Base-by-base conservation (phyloP, 2,113 vertebrate species). In the Bufo bufo region DNA sequence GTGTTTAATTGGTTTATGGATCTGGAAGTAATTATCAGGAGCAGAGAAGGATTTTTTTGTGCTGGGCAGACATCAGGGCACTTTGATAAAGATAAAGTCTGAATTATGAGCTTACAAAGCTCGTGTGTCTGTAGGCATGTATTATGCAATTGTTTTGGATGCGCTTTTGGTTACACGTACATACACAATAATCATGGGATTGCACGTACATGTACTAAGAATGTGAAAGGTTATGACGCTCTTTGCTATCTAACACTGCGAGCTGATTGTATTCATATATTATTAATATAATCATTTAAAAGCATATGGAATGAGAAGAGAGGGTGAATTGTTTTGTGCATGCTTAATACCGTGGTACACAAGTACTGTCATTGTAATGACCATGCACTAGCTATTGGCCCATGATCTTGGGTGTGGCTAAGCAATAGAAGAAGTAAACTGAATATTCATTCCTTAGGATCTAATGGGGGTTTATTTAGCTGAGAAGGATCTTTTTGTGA, bases 1-100 rank as follows among this genome's bases (percentile, higher is more conserved):
- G 82, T 89, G 87, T 89, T 89, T 89, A 84, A 89, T 89, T 84
- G 87, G 72, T 84, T 89, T 84, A 78, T 84, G 87, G 81, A 84
- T 89, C 87, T 89, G 87, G 87, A 84, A 89, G 81, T 82, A 89
- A 89, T 89, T 89, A 89, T 89, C 71, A 89, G 72, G 75, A 84
- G 72, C 87, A 78, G 82, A 84, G 74, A 84, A 66, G 69, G 56
- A 59, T 77, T 88, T 79, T 33, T 33, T n/a, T 66, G 23, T 63
- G 23, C 75, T 56, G 80, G 47, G 66, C 87, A 88, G 81, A 88
- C 81, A 87, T 75, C 47, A 84, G 87, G 87, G 75, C 50, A 63
- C 58, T 81, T 65, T 82, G 79, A 87, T 86, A 86, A 56, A 45
- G 72, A 81, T 88, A 77, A 88, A 77, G 58, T 16, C 58, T 52